Evolutionary conservation across 2,888 invertebrate genomes (phyloP), one percentile per base, ranked within the genome.

Genomic region (Tenthredo mesomela): DNA sequence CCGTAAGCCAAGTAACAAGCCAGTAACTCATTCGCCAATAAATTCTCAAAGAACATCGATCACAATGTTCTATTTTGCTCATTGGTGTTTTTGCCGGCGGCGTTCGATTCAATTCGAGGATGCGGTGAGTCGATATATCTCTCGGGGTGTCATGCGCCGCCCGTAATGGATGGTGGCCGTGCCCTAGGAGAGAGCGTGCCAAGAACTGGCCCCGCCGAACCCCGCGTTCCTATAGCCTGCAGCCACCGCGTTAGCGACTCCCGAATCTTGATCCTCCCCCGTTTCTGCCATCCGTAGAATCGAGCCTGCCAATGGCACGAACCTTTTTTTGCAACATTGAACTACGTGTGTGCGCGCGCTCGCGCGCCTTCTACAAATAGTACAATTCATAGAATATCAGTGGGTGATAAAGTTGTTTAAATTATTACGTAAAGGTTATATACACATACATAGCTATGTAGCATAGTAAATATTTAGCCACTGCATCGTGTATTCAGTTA

Each of bases 41-140:
- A 92, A 92, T 93, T 92, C 91, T 89, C 87, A 86, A 75, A 78
- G 86, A 89, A 90, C 92, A 92, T 92, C 92, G 92, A 92, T 93
- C 92, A 92, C 92, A 91, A 90, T 92, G 92, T 92, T 92, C 92
- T 92, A 92, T 93, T 92, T 93, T 92, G 92, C 92, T 92, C 93
- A 92, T 92, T 92, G 92, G 91, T 91, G 92, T 92, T 92, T 92
- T 92, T 92, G 91, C 91, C 88, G 89, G 90, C 91, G 90, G 92
- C 92, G 91, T 91, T 92, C 93, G 92, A 93, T 93, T 93, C 92
- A 93, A 93, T 93, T 92, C 92, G 92, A 91, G 92, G 91, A 93
- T 92, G 91, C 92, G 92, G 92, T 92, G 90, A 92, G 92, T 92
- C 92, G 91, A 92, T 92, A 92, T 92, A 92, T 92, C 91, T 92